Evolutionary conservation across 2,797 vertebrate species (phyloP).

Genomic region (Rhinichthys osculus): DNA sequence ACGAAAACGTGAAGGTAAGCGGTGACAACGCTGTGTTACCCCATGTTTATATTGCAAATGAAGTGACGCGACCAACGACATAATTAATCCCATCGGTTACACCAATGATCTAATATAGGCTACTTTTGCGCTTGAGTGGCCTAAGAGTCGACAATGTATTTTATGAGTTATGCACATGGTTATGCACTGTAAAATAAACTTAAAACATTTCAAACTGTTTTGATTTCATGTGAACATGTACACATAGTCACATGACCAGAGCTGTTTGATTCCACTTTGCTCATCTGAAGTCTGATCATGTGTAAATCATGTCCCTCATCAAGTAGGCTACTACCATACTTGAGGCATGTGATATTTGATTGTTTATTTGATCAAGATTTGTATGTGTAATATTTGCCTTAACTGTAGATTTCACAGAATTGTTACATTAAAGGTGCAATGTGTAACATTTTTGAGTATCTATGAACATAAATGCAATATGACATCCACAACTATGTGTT

Average conservation of each 20-base stretch:
- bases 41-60: not conserved
- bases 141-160: not conserved
- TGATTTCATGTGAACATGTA: not conserved
- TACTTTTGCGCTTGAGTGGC: not conserved
- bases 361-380: too few species aligned
- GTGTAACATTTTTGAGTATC: too few species aligned
- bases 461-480: too few species aligned
- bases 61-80: not conserved
- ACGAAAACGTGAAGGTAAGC: conserved; percentile 63
- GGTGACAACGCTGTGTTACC: not conserved
- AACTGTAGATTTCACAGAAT: not conserved
- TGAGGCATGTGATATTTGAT: not conserved
- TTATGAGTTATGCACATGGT: not conserved
- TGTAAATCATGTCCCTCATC: not conserved
- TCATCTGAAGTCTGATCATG: not conserved
- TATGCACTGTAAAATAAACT: too few species aligned
- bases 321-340: not conserved
- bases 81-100: not conserved
- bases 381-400: too few species aligned
- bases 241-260: conserved; percentile 1
- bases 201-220: too few species aligned
- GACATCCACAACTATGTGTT: too few species aligned
- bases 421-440: not conserved
- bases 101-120: not conserved
- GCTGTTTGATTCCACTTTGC: not conserved